phyloP scores from a whole-genome alignment of 2,888 invertebrate genomes.

The Automeris io region DNA sequence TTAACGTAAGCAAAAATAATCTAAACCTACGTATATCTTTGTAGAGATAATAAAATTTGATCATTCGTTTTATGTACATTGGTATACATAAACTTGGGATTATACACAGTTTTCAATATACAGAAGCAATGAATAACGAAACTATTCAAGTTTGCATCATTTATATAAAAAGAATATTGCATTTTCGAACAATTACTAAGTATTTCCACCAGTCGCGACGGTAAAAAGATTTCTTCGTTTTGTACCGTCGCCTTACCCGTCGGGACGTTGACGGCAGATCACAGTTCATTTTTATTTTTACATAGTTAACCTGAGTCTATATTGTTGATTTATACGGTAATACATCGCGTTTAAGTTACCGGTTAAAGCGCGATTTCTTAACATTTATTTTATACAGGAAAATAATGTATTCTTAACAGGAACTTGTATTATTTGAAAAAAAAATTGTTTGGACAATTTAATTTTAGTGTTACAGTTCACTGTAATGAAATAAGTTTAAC shows the following conservation, averaged over 20 bases:
- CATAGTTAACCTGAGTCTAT: conserved; percentile 48
- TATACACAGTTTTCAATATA: not conserved
- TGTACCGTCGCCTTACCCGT: conserved; percentile 51
- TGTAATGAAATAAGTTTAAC: no score
- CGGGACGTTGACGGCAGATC: conserved; percentile 42
- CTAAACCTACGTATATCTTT: no score
- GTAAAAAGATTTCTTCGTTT: conserved; percentile 57
- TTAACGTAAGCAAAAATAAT: no score
- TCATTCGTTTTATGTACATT: not conserved
- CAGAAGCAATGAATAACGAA: conserved; percentile 4
- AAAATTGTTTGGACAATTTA: no score
- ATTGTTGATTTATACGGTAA: conserved; percentile 43
- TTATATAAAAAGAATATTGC: conserved; percentile 43
- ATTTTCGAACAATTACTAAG: conserved; percentile 51
- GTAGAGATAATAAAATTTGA: not conserved
- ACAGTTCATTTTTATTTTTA: conserved; percentile 48
- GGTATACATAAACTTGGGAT: not conserved
- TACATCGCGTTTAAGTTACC: no score
- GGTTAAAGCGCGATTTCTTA: not conserved
- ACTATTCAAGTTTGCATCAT: conserved; percentile 21
- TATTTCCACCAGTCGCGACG: conserved; percentile 45
- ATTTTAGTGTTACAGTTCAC: no score
- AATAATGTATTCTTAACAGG: no score
- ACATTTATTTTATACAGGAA: no score
- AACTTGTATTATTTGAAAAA: no score